phyloP scores from a whole-genome alignment of 2,113 vertebrate genomes.

The Delphinus delphis region DNA sequence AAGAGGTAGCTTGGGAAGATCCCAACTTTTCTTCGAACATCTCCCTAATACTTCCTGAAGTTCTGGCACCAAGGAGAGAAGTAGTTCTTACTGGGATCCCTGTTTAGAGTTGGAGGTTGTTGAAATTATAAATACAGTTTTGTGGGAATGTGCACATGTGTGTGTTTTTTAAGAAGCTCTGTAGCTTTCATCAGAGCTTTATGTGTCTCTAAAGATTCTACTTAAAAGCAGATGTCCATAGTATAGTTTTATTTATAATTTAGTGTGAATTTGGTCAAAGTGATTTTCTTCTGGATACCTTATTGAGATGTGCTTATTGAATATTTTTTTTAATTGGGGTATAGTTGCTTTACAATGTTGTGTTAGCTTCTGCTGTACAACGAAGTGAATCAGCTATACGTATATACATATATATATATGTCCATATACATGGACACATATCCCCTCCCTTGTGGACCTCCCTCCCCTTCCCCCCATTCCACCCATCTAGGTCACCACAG shows the following conservation, averaged over 20 bases:
- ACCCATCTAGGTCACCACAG: too few species aligned
- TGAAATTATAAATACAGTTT: background rate
- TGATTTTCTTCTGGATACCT: background rate
- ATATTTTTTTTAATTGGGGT: background rate
- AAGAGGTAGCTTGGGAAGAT: background rate
- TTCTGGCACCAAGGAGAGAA: background rate
- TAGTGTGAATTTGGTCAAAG: background rate
- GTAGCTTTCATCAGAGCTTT: background rate
- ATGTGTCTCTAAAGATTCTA: constrained; percentile 21
- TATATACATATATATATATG: too few species aligned
- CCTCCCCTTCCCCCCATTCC: too few species aligned
- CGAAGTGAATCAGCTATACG: too few species aligned
- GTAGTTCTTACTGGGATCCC: background rate
- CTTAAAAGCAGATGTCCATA: constrained; percentile 27
- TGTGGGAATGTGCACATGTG: background rate
- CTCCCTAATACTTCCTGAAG: background rate
- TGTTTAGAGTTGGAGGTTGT: background rate
- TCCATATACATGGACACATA: too few species aligned
- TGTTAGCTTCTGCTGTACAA: too few species aligned
- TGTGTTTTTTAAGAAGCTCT: background rate
- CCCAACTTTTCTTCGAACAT: background rate
- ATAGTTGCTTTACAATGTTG: too few species aligned
- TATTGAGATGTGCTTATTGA: background rate
- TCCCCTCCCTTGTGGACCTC: too few species aligned
- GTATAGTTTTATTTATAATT: background rate